Evolutionary conservation across 2,113 vertebrate species (phyloP).

Genomic region (Indri indri): DNA sequence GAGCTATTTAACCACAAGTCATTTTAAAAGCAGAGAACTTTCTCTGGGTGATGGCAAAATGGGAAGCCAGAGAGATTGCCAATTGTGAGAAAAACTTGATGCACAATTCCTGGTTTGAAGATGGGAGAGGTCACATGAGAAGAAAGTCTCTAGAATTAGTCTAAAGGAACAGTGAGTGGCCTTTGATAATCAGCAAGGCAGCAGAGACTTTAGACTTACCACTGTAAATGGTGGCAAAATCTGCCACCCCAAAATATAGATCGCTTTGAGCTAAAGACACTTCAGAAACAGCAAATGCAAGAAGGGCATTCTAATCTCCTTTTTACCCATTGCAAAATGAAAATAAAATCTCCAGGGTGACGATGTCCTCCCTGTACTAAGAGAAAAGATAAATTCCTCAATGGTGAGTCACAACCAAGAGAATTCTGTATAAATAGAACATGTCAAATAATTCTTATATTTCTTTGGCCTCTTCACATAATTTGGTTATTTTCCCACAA

Average conservation of each 20-base stretch:
- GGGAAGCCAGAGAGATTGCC: not conserved
- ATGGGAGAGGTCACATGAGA: not conserved
- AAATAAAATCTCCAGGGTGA: not conserved
- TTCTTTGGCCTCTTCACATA: not conserved
- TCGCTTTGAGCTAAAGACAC: not conserved
- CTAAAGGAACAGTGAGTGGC: not conserved
- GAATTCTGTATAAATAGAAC: not conserved
- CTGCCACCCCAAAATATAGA: not conserved
- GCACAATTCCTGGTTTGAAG: not conserved
- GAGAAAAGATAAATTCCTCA: not conserved
- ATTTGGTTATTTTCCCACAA: not conserved
- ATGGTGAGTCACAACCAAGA: not conserved
- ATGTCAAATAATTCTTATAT: not conserved
- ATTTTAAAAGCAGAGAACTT: not conserved
- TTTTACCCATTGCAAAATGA: not conserved
- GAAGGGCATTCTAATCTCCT: not conserved
- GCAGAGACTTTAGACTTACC: not conserved
- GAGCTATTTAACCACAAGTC: not conserved
- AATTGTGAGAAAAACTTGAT: not conserved
- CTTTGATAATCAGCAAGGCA: not conserved
- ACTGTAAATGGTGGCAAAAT: not conserved
- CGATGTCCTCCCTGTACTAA: not conserved
- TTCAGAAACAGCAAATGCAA: not conserved
- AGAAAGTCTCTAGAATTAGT: not conserved
- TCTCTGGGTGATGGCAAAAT: not conserved